Percentiles rank a stretch among this genome's conserved stretches.
Evolutionary conservation across 2,888 invertebrate genomes (phyloP).

Genomic region (Oxystoma pomonae): DNA sequence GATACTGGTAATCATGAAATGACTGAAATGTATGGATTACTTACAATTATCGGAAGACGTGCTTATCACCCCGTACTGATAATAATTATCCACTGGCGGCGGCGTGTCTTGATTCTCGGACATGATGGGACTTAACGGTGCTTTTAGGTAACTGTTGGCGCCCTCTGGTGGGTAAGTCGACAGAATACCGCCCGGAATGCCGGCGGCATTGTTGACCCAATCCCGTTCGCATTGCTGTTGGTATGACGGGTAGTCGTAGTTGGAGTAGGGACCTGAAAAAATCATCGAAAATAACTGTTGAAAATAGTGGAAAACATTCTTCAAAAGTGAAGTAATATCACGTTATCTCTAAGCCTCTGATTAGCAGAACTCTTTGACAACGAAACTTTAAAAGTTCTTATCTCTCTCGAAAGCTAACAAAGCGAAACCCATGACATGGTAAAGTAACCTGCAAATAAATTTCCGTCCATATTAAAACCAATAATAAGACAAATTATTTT

Average conservation of each 20-base stretch:
- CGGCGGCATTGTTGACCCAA: constrained; percentile 27
- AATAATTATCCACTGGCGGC: constrained; percentile 37
- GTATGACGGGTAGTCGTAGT: constrained; percentile 43
- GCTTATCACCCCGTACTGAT: constrained; percentile 42
- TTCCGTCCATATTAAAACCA: no score
- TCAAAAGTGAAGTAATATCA: no score
- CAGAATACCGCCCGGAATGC: constrained; percentile 27
- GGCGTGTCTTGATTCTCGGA: constrained; percentile 42
- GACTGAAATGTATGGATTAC: constrained; percentile 25
- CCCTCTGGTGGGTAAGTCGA: constrained; percentile 38
- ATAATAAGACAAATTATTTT: no score
- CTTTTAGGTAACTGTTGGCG: constrained; percentile 41
- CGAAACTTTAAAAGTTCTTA: no score
- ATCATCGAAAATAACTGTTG: no score
- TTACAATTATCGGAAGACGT: constrained; percentile 45
- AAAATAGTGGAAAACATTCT: no score
- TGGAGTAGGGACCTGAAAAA: constrained; percentile 36
- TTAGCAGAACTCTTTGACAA: no score
- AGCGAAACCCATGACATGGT: no score
- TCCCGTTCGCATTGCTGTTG: constrained; percentile 36
- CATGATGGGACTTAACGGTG: constrained; percentile 45
- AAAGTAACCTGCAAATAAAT: no score
- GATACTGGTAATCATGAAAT: no score
- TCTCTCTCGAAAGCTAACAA: no score
- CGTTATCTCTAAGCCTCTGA: no score